Evolutionary conservation across 2,113 vertebrate species (phyloP), one percentile per base, ranked within the genome.

Genomic region (Abramis brama): DNA sequence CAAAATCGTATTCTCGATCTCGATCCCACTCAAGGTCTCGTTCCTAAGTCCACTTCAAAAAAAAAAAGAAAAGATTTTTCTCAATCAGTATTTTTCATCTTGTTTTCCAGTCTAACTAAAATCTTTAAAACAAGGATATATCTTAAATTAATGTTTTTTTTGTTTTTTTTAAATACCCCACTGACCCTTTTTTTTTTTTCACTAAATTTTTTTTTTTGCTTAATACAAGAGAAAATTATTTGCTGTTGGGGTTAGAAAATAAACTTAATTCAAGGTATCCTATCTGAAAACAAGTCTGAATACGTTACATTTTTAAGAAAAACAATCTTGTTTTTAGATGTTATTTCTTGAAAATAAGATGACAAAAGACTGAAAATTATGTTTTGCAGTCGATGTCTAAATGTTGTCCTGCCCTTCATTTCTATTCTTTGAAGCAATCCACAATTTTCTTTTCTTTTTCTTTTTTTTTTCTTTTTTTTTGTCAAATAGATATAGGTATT

Each of bases 21-120:
- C 84, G 84, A 17, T 87, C 86, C n/a, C 86, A 78, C n/a, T 88
- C 87, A 39, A 59, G 83, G 60, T 88, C 87, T 3, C 79, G 82
- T 21, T 88, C 89, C 57, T 89, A 86, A 82, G 70, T 60, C 71
- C 3, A 43, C 8, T n/a, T 13, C 3, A 1, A 6, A 60, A 60
- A 60, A 60, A 33, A n/a, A 23, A 6, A n/a, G n/a, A n/a, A 9
- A 33, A 43, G 5, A 6, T 6, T 45, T 50, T 25, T 50, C 60
- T 64, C 60, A 64, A 33, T 71, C 68, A 30, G 71, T 75, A 15
- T 78, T 33, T 52, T 27, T 55, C 19, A 17, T 52, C 45, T 77
- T 55, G 45, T 9, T 77, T 77, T 55, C 52, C 55, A 39, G 77
- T 79, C 33, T 60, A n/a, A 15, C 55, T 57, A 6, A 55, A 55